Conservation (phyloP, 2,888 invertebrate genomes). For the Calliphora vomitoria region DNA sequence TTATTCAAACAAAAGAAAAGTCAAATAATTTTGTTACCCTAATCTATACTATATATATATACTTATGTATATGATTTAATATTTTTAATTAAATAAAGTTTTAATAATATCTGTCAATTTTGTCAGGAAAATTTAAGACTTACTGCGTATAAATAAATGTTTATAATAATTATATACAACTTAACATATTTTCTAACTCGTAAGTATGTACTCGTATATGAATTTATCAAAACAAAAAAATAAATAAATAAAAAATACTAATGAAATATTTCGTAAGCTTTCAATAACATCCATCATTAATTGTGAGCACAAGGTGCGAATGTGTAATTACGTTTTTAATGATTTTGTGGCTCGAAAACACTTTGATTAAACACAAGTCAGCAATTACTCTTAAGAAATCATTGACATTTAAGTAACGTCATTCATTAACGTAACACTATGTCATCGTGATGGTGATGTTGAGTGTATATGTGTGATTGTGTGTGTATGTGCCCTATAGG, state of each 20-base stretch:
- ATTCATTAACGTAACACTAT: conserved; percentile 58
- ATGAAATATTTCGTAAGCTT: conserved; percentile 1
- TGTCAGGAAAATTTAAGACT: too few species aligned
- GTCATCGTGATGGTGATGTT: conserved; percentile 14
- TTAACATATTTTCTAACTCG: too few species aligned
- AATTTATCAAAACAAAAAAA: too few species aligned
- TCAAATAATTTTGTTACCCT: too few species aligned
- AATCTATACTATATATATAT: too few species aligned
- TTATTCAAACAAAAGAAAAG: too few species aligned
- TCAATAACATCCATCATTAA: conserved; percentile 58
- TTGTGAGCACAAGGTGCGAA: conserved; percentile 54
- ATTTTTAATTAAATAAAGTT: too few species aligned
- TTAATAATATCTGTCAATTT: too few species aligned
- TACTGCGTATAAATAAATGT: too few species aligned
- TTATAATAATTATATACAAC: too few species aligned
- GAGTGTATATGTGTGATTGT: background rate
- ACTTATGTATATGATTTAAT: too few species aligned
- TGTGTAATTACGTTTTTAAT: conserved; percentile 61
- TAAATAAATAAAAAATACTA: background rate
- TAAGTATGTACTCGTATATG: too few species aligned
- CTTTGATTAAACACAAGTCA: conserved; percentile 56
- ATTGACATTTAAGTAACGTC: conserved; percentile 62
- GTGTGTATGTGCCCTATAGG: conserved; percentile 6
- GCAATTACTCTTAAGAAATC: conserved; percentile 63
- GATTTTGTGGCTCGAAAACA: conserved; percentile 57